Evolutionary conservation across 2,113 vertebrate species (phyloP), one percentile per base, ranked within the genome.

Genomic region (Stigmatopora nigra): DNA sequence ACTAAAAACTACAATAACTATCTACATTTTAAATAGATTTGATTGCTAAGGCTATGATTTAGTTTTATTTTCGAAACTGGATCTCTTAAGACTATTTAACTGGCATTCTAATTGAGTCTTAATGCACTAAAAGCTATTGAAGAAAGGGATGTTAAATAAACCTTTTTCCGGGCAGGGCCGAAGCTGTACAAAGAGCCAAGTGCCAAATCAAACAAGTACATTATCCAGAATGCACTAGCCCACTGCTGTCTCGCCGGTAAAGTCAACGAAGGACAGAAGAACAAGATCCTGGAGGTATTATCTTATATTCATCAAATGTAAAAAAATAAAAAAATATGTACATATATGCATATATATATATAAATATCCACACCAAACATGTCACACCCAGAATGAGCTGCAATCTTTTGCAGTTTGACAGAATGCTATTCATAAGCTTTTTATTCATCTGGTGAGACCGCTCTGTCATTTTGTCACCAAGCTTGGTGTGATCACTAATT

Each of bases 191-290:
- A 96, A 84, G 97, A 98, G 84, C 97, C 96, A 47, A 98, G 97
- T 83, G 95, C 96, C 81, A 99, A 99, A 88, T 99, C 96, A 49
- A 99, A 99, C 84, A 99, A 99, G 71, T 94, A 99, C 72, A 99
- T 99, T 25, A 96, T 99, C 83, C 96, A 98, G 71, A 99, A 99
- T 63, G 97, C 96, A 0, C 80, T 99, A 77, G 90, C 95, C 57
- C 93, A 99, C 82, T 99, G 97, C 89, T 99, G 97, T 87, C 86
- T 99, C 83, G 97, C 97, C 76, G 97, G 97, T 63, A 99, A 95
- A 87, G 97, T 99, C 70, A 99, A 99, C 55, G 96, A 99, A 89
- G 94, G 93, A 62, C 97, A 95, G 83, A 99, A 99, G 91, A 97
- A 94, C 82, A 98, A 95, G 82, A 98, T 99, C 84, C 73, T 99